These are phyloP conservation scores for Malthinus flaveolus DNA, from an alignment of 2,888 invertebrate genomes.

Conservation along the genomic window DNA sequence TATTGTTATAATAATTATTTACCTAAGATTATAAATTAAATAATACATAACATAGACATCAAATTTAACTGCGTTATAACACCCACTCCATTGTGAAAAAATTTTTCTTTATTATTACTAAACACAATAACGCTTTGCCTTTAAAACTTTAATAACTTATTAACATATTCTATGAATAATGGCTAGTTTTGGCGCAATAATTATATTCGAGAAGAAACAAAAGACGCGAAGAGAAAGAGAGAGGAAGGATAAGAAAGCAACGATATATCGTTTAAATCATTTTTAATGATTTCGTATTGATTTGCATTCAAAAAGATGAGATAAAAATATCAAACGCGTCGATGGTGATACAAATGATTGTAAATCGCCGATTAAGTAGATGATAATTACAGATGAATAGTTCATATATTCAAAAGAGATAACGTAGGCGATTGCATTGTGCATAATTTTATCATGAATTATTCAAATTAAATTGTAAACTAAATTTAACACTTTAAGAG, in stretches of 20 bases:
- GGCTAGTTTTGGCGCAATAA: conserved; percentile 18
- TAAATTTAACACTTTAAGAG: conserved; percentile 8
- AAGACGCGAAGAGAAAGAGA: not conserved
- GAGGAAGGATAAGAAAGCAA: too few relatives aligned
- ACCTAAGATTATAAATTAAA: conserved; percentile 28
- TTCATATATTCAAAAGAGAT: conserved; percentile 7
- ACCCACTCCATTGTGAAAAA: conserved; percentile 25
- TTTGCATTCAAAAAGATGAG: conserved; percentile 2
- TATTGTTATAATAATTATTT: conserved; percentile 28
- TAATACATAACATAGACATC: conserved; percentile 34
- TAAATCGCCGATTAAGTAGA: conserved; percentile 22
- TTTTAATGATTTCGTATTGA: conserved; percentile 19
- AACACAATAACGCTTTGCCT: conserved; percentile 24
- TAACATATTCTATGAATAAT: conserved; percentile 36
- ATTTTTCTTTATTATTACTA: conserved; percentile 21
- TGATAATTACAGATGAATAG: conserved; percentile 12
- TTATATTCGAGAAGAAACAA: conserved; percentile 21
- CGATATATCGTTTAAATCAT: conserved; percentile 15
- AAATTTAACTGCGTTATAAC: conserved; percentile 30
- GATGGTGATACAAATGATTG: not conserved
- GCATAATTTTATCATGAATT: conserved; percentile 20
- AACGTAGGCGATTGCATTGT: conserved; percentile 15
- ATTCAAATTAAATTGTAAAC: conserved; percentile 16
- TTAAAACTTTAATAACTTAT: conserved; percentile 29
- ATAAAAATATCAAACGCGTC: not conserved